phyloP scores from a whole-genome alignment of 35 echinoderm and acorn worm species.

The Amphiura filiformis region DNA sequence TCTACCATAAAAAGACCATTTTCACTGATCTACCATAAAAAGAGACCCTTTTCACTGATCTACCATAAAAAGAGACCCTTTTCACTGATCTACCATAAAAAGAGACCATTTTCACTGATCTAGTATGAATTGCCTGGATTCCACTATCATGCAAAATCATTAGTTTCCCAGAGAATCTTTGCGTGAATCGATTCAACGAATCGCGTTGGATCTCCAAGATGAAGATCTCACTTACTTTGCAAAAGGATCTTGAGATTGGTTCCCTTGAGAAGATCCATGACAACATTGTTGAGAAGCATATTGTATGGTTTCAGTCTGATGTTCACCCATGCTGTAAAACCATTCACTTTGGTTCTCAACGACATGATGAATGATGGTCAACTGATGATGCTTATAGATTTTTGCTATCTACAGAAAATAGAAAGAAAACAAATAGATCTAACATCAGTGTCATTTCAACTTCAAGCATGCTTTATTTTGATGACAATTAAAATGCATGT shows the following conservation, averaged over 20 bases:
- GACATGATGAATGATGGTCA: conserved; percentile 93
- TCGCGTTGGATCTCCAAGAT: background rate
- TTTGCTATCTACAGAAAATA: too few species aligned
- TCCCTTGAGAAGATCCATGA: conserved; percentile 93
- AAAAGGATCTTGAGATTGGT: conserved; percentile 97
- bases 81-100: too few species aligned
- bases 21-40: too few species aligned
- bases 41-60: too few species aligned
- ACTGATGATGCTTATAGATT: too few species aligned
- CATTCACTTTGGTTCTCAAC: conserved; percentile 80
- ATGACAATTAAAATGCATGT: too few species aligned
- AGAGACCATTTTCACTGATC: too few species aligned
- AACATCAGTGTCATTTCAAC: too few species aligned
- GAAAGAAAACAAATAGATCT: too few species aligned
- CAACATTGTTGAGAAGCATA: conserved; percentile 82
- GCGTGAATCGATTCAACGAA: background rate
- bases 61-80: too few species aligned
- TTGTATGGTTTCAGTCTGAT: conserved; percentile 83
- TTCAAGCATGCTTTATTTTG: too few species aligned
- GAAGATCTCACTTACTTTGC: conserved; percentile 64
- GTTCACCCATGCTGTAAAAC: conserved; percentile 92
- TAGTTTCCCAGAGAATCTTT: background rate
- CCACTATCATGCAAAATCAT: background rate
- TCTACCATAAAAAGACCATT: too few species aligned
- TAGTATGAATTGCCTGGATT: background rate